A percentile compares a stretch with the other conserved stretches of the same genome.
These are phyloP conservation scores for Caenorhabditis sp. DNA, from an alignment of 2,888 invertebrate species.

Conservation along the genomic window DNA sequence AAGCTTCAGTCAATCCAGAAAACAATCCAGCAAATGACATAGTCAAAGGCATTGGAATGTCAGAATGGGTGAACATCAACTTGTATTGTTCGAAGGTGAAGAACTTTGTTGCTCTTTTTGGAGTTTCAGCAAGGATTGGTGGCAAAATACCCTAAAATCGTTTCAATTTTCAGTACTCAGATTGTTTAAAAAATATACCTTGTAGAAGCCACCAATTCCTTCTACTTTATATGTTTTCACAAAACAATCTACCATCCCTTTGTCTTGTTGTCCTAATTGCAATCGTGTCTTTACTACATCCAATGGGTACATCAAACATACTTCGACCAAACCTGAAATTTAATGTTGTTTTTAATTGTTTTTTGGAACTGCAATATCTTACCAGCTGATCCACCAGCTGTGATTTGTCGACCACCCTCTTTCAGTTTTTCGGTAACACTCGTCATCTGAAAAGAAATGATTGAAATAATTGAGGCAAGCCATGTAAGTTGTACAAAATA, in stretches of 20 bases:
- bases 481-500: no score
- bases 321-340: conserved; percentile 82
- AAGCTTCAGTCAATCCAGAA: conserved; percentile 86
- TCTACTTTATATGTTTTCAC: conserved; percentile 86
- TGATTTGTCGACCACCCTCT: conserved; percentile 82
- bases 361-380: conserved; percentile 8
- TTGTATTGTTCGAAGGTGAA: conserved; percentile 93
- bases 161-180: background rate
- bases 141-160: conserved; percentile 83
- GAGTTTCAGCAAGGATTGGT: conserved; percentile 91
- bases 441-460: conserved; percentile 17
- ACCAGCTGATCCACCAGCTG: conserved; percentile 88
- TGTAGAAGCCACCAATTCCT: conserved; percentile 75
- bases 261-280: conserved; percentile 79
- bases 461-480: background rate
- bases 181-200: conserved; percentile 19
- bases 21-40: conserved; percentile 87
- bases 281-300: conserved; percentile 91
- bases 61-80: conserved; percentile 80
- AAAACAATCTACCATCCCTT: conserved; percentile 85
- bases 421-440: conserved; percentile 38
- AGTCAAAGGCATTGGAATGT: conserved; percentile 50
- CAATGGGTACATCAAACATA: conserved; percentile 93
- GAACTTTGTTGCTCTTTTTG: conserved; percentile 92
- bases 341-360: background rate